Base-by-base conservation (phyloP, 2,888 invertebrate species). In the Lutraria lutraria region DNA sequence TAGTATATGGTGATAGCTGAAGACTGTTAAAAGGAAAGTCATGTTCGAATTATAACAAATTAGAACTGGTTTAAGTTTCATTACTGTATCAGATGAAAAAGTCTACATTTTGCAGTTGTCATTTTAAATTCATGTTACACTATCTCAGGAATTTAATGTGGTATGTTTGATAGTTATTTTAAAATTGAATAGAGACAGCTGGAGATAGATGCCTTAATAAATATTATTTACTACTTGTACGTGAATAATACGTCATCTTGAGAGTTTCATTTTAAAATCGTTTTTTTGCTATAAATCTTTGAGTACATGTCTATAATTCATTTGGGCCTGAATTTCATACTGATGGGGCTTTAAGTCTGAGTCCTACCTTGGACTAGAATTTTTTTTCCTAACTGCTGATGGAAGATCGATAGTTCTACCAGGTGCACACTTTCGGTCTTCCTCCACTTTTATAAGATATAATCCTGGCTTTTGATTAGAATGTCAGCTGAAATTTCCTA, bases 11-110 rank as follows among this genome's bases (percentile, higher is more conserved):
- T 16, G n/a, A n/a, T 63, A 68, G 10, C 4, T 25, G 12, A 68
- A 12, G 10, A 12, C 10, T 25, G 63, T 25, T 68, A 68, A 68
- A 68, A 68, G 63, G 63, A 25, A 68, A 68, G 25, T 25, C 63
- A 25, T 68, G 63, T 68, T n/a, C 63, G 25, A 68, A 68, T 68
- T 68, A 68, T 68, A 68, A 25, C 63, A 25, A 68, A 68, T 68
- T 68, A 68, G 63, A 8, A 25, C 12, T 60, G 19, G 0, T 12
- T 25, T 68, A 6, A 68, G 63, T n/a, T 68, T n/a, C 63, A 68
- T 68, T 21, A 25, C 6, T 68, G 21, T 68, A 25, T 12, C 8
- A n/a, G 25, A 8, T 13, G 60, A n/a, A 25, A 25, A n/a, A 25
- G 25, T 8, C 25, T 68, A 25, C 63, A 68, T 68, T 68, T 68